Evolutionary conservation across 1,140 invertebrate species (phyloP).

Genomic region (Rhagoletis zephyria): DNA sequence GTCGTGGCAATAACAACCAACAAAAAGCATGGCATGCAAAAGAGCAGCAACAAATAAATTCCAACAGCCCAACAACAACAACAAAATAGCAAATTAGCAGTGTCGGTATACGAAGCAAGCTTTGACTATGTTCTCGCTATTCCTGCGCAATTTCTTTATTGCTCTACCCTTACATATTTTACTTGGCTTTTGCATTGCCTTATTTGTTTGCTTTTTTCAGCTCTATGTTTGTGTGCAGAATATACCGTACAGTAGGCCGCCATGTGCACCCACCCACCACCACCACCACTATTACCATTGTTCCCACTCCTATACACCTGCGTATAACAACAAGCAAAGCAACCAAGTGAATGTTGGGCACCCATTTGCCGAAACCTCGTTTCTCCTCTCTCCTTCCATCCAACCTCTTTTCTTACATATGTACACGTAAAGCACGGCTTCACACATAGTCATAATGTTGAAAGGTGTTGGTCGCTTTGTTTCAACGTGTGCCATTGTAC

Average conservation of each 20-base stretch:
- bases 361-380: background rate
- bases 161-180: background rate
- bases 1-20: background rate
- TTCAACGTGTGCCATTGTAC: slow-evolving; percentile 19
- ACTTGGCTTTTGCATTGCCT: background rate
- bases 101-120: background rate
- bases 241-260: background rate
- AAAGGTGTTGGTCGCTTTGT: slow-evolving; percentile 40
- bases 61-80: background rate
- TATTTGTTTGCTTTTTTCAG: slow-evolving; percentile 20
- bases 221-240: too few species aligned
- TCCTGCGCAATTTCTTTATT: background rate
- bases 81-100: slow-evolving; percentile 34
- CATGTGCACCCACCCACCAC: background rate
- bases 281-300: background rate
- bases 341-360: slow-evolving; percentile 4
- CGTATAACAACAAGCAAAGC: background rate
- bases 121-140: background rate
- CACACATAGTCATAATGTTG: slow-evolving; percentile 7
- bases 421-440: background rate
- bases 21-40: background rate
- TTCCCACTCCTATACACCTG: slow-evolving; percentile 24
- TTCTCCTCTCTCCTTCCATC: background rate
- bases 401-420: background rate
- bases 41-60: slow-evolving; percentile 39